These are phyloP conservation scores for Ptilorrhoa leucosticta DNA, from an alignment of 2,113 vertebrate genomes.

Conservation along the genomic window DNA sequence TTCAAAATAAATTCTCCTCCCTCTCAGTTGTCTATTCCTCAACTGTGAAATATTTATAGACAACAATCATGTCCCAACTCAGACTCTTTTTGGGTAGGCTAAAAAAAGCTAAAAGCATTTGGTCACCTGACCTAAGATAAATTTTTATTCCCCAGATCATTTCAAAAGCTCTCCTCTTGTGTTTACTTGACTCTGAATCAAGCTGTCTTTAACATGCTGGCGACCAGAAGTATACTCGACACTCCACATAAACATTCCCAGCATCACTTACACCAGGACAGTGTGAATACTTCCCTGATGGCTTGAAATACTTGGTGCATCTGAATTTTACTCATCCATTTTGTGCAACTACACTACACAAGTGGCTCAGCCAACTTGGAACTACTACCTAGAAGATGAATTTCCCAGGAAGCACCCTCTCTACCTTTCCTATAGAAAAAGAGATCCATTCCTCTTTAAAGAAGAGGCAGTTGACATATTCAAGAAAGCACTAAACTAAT, in stretches of 20 bases:
- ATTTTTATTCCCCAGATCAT: not conserved
- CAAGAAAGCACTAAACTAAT: not conserved
- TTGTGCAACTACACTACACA: not conserved
- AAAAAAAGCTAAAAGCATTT: constrained; percentile 28
- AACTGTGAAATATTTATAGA: constrained; percentile 40
- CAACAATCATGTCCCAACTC: constrained; percentile 4
- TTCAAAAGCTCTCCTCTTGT: not conserved
- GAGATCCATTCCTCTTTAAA: not conserved
- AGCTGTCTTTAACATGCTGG: not conserved
- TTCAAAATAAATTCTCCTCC: constrained; percentile 48
- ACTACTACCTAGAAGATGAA: not conserved
- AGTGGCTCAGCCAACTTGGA: not conserved
- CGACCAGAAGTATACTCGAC: not conserved
- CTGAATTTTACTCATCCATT: not conserved
- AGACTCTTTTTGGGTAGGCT: constrained; percentile 19
- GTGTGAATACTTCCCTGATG: not conserved
- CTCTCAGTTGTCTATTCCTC: constrained; percentile 26
- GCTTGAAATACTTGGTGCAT: not conserved
- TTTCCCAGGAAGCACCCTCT: not conserved
- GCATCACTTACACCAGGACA: not conserved
- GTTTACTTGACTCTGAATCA: not conserved
- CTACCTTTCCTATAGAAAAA: not conserved
- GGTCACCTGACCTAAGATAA: constrained; percentile 3
- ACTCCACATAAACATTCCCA: not conserved
- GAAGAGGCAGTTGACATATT: not conserved